Conservation (phyloP, 1,140 invertebrate species). For the Euborellia annulipes region DNA sequence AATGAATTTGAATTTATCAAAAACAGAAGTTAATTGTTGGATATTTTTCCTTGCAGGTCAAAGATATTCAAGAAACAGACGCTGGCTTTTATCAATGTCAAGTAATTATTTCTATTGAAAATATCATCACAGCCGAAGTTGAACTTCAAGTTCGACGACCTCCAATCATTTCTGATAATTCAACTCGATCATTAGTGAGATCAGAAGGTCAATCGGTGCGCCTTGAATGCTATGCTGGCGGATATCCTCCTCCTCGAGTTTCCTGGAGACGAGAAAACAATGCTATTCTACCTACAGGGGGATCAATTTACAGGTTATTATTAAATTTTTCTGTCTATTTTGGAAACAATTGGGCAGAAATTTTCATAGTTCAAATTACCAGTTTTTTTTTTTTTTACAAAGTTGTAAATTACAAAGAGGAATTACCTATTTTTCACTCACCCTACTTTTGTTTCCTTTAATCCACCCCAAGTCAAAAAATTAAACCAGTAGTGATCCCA, state of each 20-base stretch:
- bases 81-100: conserved; percentile 77
- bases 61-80: conserved; percentile 88
- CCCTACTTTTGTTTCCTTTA: too few species aligned
- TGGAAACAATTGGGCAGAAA: background rate
- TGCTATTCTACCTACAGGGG: conserved; percentile 76
- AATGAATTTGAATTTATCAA: too few species aligned
- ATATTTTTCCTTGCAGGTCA: conserved; percentile 46
- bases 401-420: too few species aligned
- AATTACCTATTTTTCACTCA: too few species aligned
- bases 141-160: conserved; percentile 67
- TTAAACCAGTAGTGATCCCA: too few species aligned
- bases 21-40: too few species aligned
- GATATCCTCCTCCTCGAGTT: conserved; percentile 64
- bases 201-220: conserved; percentile 62
- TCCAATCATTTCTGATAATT: conserved; percentile 84
- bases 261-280: conserved; percentile 88
- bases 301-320: conserved; percentile 51
- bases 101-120: conserved; percentile 60
- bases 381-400: too few species aligned
- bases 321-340: too few species aligned
- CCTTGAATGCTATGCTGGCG: conserved; percentile 75
- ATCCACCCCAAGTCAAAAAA: too few species aligned
- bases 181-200: conserved; percentile 68
- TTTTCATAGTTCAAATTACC: background rate
- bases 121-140: conserved; percentile 66